A percentile compares a stretch with the other conserved stretches of the same genome.
phyloP scores from a whole-genome alignment of 2,113 vertebrate species.

The Percopsis transmontana region DNA sequence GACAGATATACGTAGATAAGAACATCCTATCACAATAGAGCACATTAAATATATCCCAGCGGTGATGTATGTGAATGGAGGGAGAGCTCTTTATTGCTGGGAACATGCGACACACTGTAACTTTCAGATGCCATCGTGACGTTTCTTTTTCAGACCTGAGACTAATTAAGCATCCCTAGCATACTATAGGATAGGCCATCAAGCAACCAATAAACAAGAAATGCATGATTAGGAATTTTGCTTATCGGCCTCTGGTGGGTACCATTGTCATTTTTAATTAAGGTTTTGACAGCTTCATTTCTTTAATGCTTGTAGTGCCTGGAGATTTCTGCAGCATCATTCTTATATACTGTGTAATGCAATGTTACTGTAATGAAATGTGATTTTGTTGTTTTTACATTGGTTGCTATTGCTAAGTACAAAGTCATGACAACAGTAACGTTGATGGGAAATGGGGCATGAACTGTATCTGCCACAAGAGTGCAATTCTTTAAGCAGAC shows the following conservation, averaged over 20 bases:
- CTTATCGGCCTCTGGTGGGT: conserved; percentile 52
- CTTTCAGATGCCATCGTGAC: conserved; percentile 44
- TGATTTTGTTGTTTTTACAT: neutral
- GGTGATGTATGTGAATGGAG: conserved; percentile 8
- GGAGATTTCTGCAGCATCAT: conserved; percentile 13
- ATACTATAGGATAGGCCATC: conserved; percentile 37
- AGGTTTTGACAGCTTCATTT: conserved; percentile 24
- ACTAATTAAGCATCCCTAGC: conserved; percentile 58
- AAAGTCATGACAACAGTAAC: conserved; percentile 13
- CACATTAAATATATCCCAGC: too few relatives aligned
- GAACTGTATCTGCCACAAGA: conserved; percentile 31
- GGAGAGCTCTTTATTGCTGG: conserved; percentile 20
- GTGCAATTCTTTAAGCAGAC: neutral
- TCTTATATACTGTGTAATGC: neutral
- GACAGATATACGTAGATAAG: too few relatives aligned
- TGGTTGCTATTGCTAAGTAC: neutral
- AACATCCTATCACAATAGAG: too few relatives aligned
- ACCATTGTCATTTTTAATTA: conserved; percentile 62
- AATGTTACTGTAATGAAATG: neutral
- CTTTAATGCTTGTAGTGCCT: conserved; percentile 9
- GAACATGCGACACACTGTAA: conserved; percentile 13
- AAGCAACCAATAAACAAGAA: conserved; percentile 45
- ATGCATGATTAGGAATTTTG: conserved; percentile 58
- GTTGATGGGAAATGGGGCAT: conserved; percentile 40
- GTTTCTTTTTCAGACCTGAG: conserved; percentile 61